Base-by-base conservation (phyloP, 2,797 vertebrate genomes). In the Cryptoprocta ferox region DNA sequence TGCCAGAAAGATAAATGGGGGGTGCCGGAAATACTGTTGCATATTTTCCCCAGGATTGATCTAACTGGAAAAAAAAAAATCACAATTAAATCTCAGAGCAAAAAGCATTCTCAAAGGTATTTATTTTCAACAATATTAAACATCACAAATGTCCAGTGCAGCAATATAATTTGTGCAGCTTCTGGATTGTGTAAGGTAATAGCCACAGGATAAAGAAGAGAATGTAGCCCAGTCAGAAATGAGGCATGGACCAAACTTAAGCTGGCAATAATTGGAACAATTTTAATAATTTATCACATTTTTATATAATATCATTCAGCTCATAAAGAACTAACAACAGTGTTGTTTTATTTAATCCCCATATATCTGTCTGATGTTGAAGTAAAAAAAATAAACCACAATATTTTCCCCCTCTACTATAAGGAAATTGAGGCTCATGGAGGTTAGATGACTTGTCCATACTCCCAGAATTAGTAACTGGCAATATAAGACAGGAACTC, bases 61-160 rank as follows among this genome's bases (percentile, higher is more conserved):
- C 50, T 94, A 93, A 68, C 45, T 86, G 14, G 16, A 56, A 75
- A 65, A 87, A 65, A 87, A 85, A 68, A 80, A 68, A 79, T 81
- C 21, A 71, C 81, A 89, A 94, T 71, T 7, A 80, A 85, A 82
- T 94, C 50, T 97, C 71, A 78, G 30, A 89, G 53, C 15, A 63
- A 71, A 89, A 84, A 37, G 2, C 24, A 86, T 35, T 66, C 18
- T 66, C 39, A 63, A 83, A 90, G 15, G 24, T 81, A 68, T 92
- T 93, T 88, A 50, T 90, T 96, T 93, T 87, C 71, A 93, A 30
- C 16, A 73, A 30, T 89, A 91, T 56, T 76, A 37, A 56, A 84
- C 30, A 70, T 79, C 45, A 75, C 45, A 56, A 91, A 89, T 95
- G 76, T 90, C 66, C 66, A 93, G 18, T 61, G 35, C 1, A 28